Percentiles rank a stretch among this genome's conserved stretches.
phyloP scores from a whole-genome alignment of 2,888 invertebrate species.

The Thecophora atra region DNA sequence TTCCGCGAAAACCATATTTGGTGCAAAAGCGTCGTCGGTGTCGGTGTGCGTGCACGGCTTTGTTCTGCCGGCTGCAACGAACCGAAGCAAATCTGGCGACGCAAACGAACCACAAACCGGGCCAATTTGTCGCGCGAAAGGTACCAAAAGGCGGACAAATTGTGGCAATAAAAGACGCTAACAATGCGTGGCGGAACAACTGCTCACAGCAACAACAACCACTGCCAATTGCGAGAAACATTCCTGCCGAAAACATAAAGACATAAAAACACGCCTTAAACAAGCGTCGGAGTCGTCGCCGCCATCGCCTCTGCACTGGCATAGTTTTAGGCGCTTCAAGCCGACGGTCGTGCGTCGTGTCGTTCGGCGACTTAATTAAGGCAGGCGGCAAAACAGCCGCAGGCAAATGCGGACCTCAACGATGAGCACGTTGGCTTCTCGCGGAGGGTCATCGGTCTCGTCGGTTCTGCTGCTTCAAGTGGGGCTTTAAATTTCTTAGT shows the following conservation, averaged over 20 bases:
- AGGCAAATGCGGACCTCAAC: background rate
- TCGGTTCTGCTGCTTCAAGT: background rate
- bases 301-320: background rate
- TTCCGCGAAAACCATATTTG: slow-evolving; percentile 44
- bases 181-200: slow-evolving; percentile 11
- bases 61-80: background rate
- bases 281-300: background rate
- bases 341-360: background rate
- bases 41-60: background rate
- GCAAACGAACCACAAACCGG: slow-evolving; percentile 14
- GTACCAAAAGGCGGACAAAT: slow-evolving; percentile 37
- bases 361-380: slow-evolving; percentile 19
- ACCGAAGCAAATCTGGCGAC: slow-evolving; percentile 20
- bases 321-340: background rate
- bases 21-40: slow-evolving; percentile 10
- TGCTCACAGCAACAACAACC: background rate
- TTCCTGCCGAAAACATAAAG: background rate
- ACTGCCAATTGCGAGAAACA: too few species aligned
- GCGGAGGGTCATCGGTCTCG: background rate
- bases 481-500: background rate
- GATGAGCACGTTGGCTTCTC: background rate
- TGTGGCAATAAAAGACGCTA: slow-evolving; percentile 31
- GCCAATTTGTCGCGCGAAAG: slow-evolving; percentile 40
- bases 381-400: slow-evolving; percentile 10
- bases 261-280: too few species aligned